phyloP scores from a whole-genome alignment of 2,888 invertebrate species.

The Bellardia bayeri region DNA sequence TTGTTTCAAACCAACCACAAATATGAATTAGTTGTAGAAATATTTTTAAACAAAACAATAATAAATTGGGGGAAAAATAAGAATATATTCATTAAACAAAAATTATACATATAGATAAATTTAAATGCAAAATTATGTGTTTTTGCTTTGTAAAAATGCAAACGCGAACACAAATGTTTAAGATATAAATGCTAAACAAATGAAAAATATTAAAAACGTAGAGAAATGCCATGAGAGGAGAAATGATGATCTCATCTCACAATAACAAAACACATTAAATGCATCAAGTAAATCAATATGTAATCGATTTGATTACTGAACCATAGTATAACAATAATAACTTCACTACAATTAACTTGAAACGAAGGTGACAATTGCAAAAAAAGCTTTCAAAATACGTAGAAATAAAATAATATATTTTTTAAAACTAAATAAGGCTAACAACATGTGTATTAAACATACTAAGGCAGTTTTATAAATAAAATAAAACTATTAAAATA shows the following conservation, averaged over 20 bases:
- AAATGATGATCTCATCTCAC: slow-evolving; percentile 61
- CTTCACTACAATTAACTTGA: neutral
- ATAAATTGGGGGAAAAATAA: neutral
- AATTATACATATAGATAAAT: neutral
- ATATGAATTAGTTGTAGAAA: neutral
- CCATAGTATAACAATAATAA: slow-evolving; percentile 23
- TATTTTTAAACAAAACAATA: neutral
- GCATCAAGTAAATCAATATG: neutral
- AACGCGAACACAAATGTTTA: slow-evolving; percentile 7
- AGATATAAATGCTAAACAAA: slow-evolving; percentile 33
- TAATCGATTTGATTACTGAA: slow-evolving; percentile 38
- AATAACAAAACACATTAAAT: neutral
- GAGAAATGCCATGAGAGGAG: neutral
- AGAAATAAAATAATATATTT: slow-evolving; percentile 37
- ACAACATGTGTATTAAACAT: slow-evolving; percentile 29
- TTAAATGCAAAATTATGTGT: neutral
- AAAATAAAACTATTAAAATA: neutral
- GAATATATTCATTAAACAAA: neutral
- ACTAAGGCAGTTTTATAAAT: neutral
- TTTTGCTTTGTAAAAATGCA: slow-evolving; percentile 2
- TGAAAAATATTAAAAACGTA: slow-evolving; percentile 34
- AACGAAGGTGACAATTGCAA: slow-evolving; percentile 47
- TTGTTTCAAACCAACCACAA: neutral
- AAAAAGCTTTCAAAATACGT: slow-evolving; percentile 1
- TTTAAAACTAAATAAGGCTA: slow-evolving; percentile 50